Conservation (phyloP, 2,888 invertebrate genomes). For the Drosophila picticornis region DNA sequence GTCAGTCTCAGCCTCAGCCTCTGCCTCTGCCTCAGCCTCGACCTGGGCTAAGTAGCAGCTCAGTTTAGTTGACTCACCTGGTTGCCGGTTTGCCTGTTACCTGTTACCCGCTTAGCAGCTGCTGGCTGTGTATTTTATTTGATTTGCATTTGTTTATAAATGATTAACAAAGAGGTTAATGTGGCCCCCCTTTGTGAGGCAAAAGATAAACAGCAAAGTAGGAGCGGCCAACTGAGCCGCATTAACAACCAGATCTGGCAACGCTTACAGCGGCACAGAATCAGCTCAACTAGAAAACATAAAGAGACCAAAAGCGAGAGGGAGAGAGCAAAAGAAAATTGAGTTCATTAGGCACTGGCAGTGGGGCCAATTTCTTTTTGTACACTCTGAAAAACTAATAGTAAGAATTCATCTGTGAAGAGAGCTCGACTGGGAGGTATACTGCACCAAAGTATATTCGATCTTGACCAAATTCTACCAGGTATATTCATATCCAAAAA, state of each 20-base stretch:
- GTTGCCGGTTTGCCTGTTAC: conserved; percentile 2
- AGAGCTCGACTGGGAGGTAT: neutral
- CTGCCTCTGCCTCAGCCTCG: conserved; percentile 9
- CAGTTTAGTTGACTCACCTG: conserved; percentile 40
- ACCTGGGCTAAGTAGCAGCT: conserved; percentile 25
- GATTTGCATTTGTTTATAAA: conserved; percentile 79
- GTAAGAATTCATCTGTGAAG: too few relatives aligned
- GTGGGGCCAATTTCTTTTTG: conserved; percentile 38
- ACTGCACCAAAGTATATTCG: neutral
- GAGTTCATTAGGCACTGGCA: conserved; percentile 71
- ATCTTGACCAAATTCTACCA: neutral
- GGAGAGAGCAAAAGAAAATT: conserved; percentile 53
- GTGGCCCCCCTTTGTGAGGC: conserved; percentile 41
- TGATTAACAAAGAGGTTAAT: conserved; percentile 80
- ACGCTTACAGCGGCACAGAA: conserved; percentile 43
- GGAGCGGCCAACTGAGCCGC: conserved; percentile 23
- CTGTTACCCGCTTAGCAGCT: conserved; percentile 14
- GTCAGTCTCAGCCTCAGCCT: conserved; percentile 1
- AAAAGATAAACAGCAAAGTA: conserved; percentile 60
- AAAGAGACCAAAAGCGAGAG: neutral
- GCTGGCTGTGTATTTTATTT: conserved; percentile 63
- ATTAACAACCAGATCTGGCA: conserved; percentile 30
- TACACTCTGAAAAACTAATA: neutral
- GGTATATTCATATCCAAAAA: neutral
- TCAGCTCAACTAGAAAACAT: conserved; percentile 57